These are phyloP conservation scores for Trachythela sp. DNA, from an alignment of 64 coral and sea anemone species.

Conservation along the genomic window DNA sequence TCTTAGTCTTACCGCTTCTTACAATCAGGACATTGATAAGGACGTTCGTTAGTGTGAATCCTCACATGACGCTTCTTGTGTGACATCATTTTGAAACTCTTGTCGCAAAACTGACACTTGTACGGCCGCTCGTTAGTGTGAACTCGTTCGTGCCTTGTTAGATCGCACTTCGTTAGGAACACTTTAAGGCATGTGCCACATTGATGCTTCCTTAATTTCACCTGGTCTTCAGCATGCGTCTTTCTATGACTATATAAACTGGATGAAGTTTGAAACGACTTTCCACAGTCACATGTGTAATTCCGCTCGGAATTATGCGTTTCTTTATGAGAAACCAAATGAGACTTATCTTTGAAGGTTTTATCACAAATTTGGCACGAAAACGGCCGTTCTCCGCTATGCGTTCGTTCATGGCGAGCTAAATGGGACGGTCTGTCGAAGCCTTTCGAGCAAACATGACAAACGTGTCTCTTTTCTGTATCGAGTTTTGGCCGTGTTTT, in stretches of 20 bases:
- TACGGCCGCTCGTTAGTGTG: not conserved
- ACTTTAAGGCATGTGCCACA: not conserved
- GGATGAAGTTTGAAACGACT: not conserved
- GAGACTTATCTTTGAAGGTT: constrained; percentile 9
- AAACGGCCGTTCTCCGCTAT: not conserved
- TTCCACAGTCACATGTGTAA: not conserved
- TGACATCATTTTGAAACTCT: not conserved
- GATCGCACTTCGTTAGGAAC: not conserved
- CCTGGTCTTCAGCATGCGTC: not conserved
- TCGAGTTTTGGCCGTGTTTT: not conserved
- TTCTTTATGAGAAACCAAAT: not conserved
- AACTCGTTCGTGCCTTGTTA: not conserved
- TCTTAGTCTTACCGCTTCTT: not conserved
- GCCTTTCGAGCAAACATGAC: not conserved
- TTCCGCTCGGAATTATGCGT: not conserved
- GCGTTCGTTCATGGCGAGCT: not conserved
- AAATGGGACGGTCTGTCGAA: constrained; percentile 14
- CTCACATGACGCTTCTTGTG: not conserved
- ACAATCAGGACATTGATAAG: not conserved
- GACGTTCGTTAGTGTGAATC: not conserved
- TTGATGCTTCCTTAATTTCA: not conserved
- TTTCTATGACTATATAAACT: not conserved
- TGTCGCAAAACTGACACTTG: not conserved
- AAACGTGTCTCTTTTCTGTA: not conserved
- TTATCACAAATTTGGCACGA: not conserved